Evolutionary conservation across 2,888 invertebrate genomes (phyloP).

Genomic region (Nephrotoma appendiculata): DNA sequence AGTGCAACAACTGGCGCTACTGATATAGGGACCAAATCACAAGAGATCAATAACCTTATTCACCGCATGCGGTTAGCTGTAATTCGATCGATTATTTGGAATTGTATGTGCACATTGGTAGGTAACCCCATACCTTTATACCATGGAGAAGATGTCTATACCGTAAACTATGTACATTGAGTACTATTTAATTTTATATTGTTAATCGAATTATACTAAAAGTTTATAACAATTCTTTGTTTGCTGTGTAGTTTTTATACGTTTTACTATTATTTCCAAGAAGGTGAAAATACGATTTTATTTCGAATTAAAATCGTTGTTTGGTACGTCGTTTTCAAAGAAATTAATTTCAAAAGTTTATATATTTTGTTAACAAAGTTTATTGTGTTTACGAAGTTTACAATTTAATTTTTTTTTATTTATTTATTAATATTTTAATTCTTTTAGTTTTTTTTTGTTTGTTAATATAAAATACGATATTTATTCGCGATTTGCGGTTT

Average conservation of each 20-base stretch:
- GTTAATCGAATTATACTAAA: not conserved
- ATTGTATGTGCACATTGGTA: not conserved
- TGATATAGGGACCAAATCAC: too few species aligned
- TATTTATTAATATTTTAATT: not conserved
- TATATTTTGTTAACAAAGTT: not conserved
- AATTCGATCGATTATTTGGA: not conserved
- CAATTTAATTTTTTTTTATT: not conserved
- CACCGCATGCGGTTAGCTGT: too few species aligned
- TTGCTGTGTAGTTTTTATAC: not conserved
- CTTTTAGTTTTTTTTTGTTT: not conserved
- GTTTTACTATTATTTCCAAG: not conserved
- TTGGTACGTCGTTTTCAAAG: not conserved
- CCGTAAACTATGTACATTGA: not conserved
- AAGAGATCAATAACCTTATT: too few species aligned
- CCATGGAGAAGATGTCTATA: not conserved
- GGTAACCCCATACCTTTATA: not conserved
- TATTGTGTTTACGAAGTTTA: not conserved
- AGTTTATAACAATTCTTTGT: not conserved
- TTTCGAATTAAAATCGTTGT: not conserved
- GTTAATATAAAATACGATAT: not conserved
- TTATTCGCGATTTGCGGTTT: not conserved
- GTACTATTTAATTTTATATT: not conserved
- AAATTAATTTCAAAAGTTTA: not conserved
- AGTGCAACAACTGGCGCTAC: not conserved
- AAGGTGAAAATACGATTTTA: not conserved